Evolutionary conservation across 2,113 vertebrate genomes (phyloP), one percentile per base, ranked within the genome.

Genomic region (Helogale parvula): DNA sequence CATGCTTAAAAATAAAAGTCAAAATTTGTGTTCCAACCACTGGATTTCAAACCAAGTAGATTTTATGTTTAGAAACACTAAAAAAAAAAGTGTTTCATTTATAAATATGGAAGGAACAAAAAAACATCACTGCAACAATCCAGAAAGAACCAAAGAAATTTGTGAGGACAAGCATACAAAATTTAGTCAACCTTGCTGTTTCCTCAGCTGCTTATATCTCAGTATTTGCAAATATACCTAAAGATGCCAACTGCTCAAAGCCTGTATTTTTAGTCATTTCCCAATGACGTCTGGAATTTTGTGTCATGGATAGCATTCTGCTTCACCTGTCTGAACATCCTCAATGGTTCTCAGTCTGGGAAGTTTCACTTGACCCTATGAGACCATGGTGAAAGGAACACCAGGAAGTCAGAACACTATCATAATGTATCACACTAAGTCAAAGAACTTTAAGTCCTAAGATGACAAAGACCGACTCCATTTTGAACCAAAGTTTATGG

Each of bases 351-450:
- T 98, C 96, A 71, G 94, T 98, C 89, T 96, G 80, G 76, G 68
- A 90, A 97, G 83, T 54, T 96, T 97, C 92, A 98, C 96, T 97
- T 97, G 97, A 97, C 98, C 88, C 96, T 97, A 97, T 97, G 95
- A 96, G 96, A 69, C 97, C 97, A 98, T 80, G 97, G 94, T 97
- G 95, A 98, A 98, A 98, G 76, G 93, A 98, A 98, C 98, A 98
- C 98, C 96, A 98, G 96, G 90, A 94, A 98, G 98, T 98, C 96
- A 98, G 98, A 98, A 99, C 98, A 99, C 95, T 98, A 98, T 98
- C 97, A 98, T 98, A 99, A 99, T 98, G 98, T 98, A 99, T 98
- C 97, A 98, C 96, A 98, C 96, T 98, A 98, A 98, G 98, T 98
- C 98, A 99, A 98, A 99, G 98, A 98, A 98, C 98, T 97, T 97